Evolutionary conservation across 2,797 vertebrate genomes (phyloP), one percentile per base, ranked within the genome.

Genomic region (Chaetodon trifasciatus): DNA sequence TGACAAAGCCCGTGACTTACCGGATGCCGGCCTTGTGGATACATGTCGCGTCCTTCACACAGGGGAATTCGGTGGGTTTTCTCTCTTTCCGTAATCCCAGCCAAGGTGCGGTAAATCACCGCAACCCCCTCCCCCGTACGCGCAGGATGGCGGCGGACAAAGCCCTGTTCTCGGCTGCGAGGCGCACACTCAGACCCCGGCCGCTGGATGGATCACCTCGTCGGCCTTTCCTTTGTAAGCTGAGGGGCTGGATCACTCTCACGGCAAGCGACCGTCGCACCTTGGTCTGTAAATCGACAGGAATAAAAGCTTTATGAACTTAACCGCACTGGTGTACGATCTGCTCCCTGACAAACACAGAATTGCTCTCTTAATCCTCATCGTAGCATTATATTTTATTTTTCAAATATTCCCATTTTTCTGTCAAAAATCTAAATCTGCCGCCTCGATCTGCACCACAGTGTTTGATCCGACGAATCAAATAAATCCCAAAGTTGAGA

Each of bases 21-120:
- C 96, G 97, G 97, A 96, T 97, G 97, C 94, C 97, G 96, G 96
- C 97, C 97, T 95, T 97, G 97, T 89, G 97, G 97, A 96, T 97
- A 98, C 97, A 98, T 98, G 94, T 93, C 93, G 92, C 85, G 82
- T 91, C 89, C 87, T 89, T 89, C 74, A 77, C 92, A 71, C 86
- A 60, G 78, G 85, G 79, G 86, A 91, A 91, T 92, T 76, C 82
- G 82, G 77, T 70, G 85, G 86, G 81, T 76, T 91, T 76, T 82
- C 50, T 50, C 66, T 70, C 57, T 64, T 35, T 82, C 83, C 62
- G 91, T 92, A 92, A 92, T 94, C 91, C 87, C 85, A 85, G 91
- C 61, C 90, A 94, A 93, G 88, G 91, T 91, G 94, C 89, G 91
- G 90, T 87, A 90, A 82, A 92, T 94, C 93, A 88, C 92, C 92